Evolutionary conservation across 2,797 vertebrate genomes (phyloP), one percentile per base, ranked within the genome.

Genomic region (Pagetopsis macropterus): DNA sequence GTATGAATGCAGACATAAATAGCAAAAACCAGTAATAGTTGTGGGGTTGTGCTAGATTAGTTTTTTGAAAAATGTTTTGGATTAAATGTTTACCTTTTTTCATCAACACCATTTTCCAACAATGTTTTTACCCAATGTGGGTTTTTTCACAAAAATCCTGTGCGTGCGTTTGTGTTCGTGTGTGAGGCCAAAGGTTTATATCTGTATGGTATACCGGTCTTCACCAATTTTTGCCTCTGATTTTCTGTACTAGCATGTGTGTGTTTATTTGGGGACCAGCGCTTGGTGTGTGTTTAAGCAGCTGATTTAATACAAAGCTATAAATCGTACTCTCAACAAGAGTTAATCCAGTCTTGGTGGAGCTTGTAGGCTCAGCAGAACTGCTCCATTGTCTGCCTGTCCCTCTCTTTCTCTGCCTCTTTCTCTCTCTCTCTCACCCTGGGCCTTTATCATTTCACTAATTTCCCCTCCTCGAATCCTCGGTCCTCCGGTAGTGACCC

Each of bases 261-360:
- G 45, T 75, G 44, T 64, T 45, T 57, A 23, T 76, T 41, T 65
- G 48, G 27, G 44, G 46, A 52, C 70, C 44, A 40, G 57, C 49
- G 78, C 66, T 61, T 50, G 57, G 41, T 87, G 79, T 79, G 79
- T 89, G 79, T 88, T 78, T 84, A 79, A 85, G 86, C 88, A 88
- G 84, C 83, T 90, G 86, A 80, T 87, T 85, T 86, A 84, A 84
- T 81, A 82, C 79, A 88, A 83, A 85, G 87, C 84, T 87, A 48
- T 85, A 88, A 82, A 76, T 86, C 68, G 51, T 82, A 63, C 70
- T 80, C 75, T 89, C 87, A 90, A 76, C 84, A 89, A 67, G 71
- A 84, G 84, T 87, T 90, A 91, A 90, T 89, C 86, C 83, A 62
- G 79, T 76, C 73, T 72, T 84, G 73, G 58, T 78, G 70, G 50